phyloP scores from a whole-genome alignment of 2,113 vertebrate species.

The Symphodus melops region DNA sequence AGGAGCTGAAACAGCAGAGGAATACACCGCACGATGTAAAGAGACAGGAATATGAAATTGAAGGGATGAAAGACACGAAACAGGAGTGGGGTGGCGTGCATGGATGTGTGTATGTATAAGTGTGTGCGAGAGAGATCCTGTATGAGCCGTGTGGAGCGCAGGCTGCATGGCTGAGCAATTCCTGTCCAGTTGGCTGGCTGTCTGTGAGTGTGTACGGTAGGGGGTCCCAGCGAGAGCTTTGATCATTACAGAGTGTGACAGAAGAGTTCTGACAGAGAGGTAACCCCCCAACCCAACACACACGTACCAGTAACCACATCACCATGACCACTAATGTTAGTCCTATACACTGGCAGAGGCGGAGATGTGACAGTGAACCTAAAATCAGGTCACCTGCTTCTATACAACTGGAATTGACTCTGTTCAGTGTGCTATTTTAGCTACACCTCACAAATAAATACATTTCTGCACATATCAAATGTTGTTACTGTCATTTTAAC shows the following conservation, averaged over 20 bases:
- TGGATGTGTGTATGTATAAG: conserved; percentile 30
- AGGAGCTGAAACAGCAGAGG: conserved; percentile 10
- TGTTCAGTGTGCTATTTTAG: no score
- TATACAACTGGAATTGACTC: background rate
- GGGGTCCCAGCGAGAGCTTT: conserved; percentile 82
- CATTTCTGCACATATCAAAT: no score
- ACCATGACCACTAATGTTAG: conserved; percentile 52
- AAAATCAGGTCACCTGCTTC: conserved; percentile 19
- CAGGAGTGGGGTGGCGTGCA: conserved; percentile 34
- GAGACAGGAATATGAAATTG: conserved; percentile 31
- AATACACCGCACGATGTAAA: conserved; percentile 15
- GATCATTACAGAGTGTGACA: conserved; percentile 84
- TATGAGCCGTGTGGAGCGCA: conserved; percentile 66
- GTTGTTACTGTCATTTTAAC: no score
- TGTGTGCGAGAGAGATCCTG: conserved; percentile 45
- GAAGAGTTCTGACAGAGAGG: conserved; percentile 83
- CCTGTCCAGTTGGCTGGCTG: conserved; percentile 79
- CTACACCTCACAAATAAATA: no score
- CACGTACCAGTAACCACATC: conserved; percentile 51
- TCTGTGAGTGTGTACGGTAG: conserved; percentile 74
- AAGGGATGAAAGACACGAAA: conserved; percentile 42
- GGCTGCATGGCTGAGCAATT: conserved; percentile 81
- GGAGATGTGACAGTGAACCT: conserved; percentile 25
- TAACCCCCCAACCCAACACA: conserved; percentile 56
- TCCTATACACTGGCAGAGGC: conserved; percentile 19